Percentiles rank a stretch among this genome's conserved stretches.
phyloP scores from a whole-genome alignment of 2,797 vertebrate genomes.

The Lepilemur ruficaudatus region DNA sequence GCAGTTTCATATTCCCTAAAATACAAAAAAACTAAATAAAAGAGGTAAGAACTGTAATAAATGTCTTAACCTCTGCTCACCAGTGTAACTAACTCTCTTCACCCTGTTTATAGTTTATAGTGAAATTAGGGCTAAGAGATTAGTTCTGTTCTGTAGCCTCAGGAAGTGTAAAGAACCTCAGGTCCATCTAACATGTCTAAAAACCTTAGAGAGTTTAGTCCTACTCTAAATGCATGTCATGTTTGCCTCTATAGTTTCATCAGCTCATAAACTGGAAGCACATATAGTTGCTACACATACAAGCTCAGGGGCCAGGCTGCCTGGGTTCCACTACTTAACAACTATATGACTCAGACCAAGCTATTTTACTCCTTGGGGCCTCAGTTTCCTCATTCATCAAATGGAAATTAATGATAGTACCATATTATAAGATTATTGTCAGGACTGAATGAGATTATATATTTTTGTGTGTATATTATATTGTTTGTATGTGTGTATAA shows the following conservation, averaged over 20 bases:
- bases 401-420: background rate
- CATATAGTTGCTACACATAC: rapidly evolving
- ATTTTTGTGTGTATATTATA: background rate
- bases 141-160: background rate
- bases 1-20: background rate
- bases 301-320: background rate
- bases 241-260: background rate
- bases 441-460: background rate
- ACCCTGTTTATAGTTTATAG: background rate
- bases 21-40: slow-evolving; percentile 10
- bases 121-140: background rate
- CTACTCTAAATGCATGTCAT: background rate
- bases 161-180: background rate
- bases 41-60: background rate
- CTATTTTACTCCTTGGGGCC: background rate
- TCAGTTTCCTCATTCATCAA: background rate
- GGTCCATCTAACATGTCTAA: background rate
- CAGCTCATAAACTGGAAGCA: background rate
- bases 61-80: background rate
- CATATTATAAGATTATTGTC: background rate
- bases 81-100: background rate
- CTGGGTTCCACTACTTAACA: background rate
- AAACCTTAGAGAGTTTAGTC: background rate
- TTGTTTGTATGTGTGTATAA: background rate
- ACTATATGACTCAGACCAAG: background rate